These are phyloP conservation scores for Catotricha subobsoleta DNA, from an alignment of 2,888 invertebrate genomes.

Conservation along the genomic window DNA sequence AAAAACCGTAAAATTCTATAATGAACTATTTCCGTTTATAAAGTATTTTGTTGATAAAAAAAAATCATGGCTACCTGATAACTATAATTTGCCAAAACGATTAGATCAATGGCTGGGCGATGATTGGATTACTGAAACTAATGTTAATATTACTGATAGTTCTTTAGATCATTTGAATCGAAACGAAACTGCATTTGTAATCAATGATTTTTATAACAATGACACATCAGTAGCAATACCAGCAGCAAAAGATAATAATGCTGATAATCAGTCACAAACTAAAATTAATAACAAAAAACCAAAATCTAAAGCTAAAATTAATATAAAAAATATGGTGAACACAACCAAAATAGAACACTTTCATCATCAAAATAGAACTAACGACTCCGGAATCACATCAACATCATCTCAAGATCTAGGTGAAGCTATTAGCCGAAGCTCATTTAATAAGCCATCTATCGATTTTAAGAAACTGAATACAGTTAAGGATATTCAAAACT, in stretches of 20 bases:
- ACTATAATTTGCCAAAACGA: constrained; percentile 1
- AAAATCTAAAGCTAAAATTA: no score
- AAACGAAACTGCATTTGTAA: constrained; percentile 1
- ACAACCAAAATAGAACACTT: no score
- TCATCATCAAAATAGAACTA: no score
- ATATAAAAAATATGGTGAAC: no score
- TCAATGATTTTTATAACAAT: no score
- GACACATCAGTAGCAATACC: no score
- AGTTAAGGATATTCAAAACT: background rate
- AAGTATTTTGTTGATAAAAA: background rate
- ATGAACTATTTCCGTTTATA: background rate
- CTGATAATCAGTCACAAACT: no score
- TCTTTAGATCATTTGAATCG: background rate
- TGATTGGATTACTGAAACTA: no score
- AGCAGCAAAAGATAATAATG: no score
- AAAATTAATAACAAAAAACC: no score
- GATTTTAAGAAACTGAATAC: background rate
- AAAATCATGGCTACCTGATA: no score
- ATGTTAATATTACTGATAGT: background rate
- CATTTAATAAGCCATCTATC: background rate
- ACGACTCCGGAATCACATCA: background rate
- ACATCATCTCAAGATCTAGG: background rate
- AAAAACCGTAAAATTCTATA: background rate
- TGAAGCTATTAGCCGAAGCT: background rate
- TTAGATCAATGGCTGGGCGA: constrained; percentile 1